A percentile compares a stretch with the other conserved stretches of the same genome.
Evolutionary conservation across 2,888 invertebrate species (phyloP).

Genomic region (Venusia cambrica): DNA sequence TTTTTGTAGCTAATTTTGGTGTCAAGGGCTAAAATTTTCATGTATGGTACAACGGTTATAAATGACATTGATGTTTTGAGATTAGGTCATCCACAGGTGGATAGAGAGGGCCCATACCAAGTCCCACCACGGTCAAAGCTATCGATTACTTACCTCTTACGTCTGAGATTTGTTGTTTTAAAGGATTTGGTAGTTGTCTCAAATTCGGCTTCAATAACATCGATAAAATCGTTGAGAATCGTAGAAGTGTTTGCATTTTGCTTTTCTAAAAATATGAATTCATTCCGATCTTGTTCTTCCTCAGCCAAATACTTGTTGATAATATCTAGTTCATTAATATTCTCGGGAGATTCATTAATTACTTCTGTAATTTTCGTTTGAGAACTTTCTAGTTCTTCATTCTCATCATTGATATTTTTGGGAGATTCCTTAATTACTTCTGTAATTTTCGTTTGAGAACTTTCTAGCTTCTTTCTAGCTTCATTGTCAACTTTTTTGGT

Average conservation of each 20-base stretch:
- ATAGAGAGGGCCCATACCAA: too few species aligned
- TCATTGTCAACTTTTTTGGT: too few species aligned
- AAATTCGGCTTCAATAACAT: slow-evolving; percentile 10
- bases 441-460: neutral
- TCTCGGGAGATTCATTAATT: too few species aligned
- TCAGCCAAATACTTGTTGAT: slow-evolving; percentile 3
- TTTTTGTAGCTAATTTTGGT: too few species aligned
- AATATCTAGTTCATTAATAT: too few species aligned
- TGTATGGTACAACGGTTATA: too few species aligned
- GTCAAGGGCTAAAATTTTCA: too few species aligned
- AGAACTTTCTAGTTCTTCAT: neutral
- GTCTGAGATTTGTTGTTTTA: slow-evolving; percentile 9
- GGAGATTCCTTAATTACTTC: too few species aligned
- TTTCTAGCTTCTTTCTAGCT: slow-evolving; percentile 1
- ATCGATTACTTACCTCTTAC: slow-evolving; percentile 32
- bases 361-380: slow-evolving; percentile 1
- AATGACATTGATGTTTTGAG: too few species aligned
- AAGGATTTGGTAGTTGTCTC: slow-evolving; percentile 21
- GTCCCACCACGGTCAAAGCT: too few species aligned
- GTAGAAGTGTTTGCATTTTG: slow-evolving; percentile 5
- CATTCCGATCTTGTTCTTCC: slow-evolving; percentile 27
- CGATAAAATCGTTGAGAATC: neutral
- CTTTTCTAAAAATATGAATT: slow-evolving; percentile 38
- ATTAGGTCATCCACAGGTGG: too few species aligned
- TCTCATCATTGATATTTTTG: too few species aligned